phyloP scores from a whole-genome alignment of 2,113 vertebrate species.

The Trochalopteron elliotii region DNA sequence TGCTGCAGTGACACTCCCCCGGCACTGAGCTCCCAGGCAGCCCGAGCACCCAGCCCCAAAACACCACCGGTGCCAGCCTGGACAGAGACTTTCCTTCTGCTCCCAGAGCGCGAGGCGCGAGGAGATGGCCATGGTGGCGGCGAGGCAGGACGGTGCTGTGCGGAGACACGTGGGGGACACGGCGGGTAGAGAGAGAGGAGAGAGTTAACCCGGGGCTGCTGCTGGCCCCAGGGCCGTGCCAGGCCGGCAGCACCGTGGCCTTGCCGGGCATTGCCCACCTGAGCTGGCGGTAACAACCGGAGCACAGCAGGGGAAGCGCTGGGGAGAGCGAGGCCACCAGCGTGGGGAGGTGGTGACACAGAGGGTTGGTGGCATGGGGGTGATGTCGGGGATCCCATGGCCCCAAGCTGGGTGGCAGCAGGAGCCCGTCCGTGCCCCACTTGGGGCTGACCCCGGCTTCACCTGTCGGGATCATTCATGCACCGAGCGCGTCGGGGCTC shows the following conservation, averaged over 20 bases:
- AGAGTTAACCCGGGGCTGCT: background rate
- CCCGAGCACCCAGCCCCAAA: background rate
- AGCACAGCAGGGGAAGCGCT: background rate
- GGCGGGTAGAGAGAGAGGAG: background rate
- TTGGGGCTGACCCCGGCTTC: background rate
- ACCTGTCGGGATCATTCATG: conserved; percentile 55
- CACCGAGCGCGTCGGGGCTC: background rate
- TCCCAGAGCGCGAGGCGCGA: conserved; percentile 97
- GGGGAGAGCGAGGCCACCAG: background rate
- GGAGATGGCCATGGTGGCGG: conserved; percentile 88
- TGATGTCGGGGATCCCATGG: accelerated
- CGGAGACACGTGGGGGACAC: background rate
- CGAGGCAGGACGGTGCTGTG: background rate
- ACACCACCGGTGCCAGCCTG: background rate
- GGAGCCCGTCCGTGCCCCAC: background rate
- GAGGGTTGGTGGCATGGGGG: background rate
- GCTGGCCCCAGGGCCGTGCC: background rate
- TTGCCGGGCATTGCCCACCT: background rate
- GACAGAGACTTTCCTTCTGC: conserved; percentile 88
- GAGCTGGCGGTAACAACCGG: accelerated
- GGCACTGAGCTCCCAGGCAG: background rate
- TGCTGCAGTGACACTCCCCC: background rate
- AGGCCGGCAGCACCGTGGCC: background rate
- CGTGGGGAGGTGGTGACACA: background rate
- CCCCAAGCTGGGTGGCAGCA: background rate